Evolutionary conservation across 2,113 vertebrate genomes (phyloP).

Genomic region (Equus quagga): DNA sequence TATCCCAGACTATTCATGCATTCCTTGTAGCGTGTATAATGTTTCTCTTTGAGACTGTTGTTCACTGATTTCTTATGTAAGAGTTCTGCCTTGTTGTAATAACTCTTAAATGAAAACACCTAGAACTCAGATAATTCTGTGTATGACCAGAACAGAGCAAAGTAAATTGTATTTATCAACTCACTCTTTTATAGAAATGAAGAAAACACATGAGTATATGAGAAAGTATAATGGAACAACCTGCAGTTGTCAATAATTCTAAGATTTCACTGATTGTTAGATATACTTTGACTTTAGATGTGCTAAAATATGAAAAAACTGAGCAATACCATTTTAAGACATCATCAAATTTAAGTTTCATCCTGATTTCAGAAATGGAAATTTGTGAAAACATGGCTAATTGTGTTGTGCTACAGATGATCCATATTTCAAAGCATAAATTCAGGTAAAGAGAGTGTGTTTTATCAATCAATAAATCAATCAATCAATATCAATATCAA

Average conservation of each 20-base stretch:
- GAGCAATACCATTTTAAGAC: neutral
- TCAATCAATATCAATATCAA: too few species aligned
- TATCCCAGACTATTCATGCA: neutral
- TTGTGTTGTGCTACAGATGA: neutral
- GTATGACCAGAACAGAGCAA: neutral
- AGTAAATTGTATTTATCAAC: neutral
- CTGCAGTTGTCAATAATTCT: neutral
- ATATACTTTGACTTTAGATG: neutral
- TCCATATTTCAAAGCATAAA: neutral
- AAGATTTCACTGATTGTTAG: neutral
- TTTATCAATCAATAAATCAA: neutral
- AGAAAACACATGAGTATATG: neutral
- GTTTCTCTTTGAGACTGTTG: neutral
- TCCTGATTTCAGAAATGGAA: neutral
- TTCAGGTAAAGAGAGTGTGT: neutral
- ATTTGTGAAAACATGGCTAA: neutral
- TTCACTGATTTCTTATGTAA: neutral
- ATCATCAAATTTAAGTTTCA: neutral
- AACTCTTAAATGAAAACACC: neutral
- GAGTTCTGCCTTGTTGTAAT: neutral
- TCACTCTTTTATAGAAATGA: neutral
- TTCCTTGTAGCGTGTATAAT: neutral
- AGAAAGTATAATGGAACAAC: neutral
- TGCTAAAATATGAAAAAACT: neutral
- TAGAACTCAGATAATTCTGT: neutral